Evolutionary conservation across 2,797 vertebrate genomes (phyloP), one percentile per base, ranked within the genome.

Genomic region (Thalassophryne amazonica): DNA sequence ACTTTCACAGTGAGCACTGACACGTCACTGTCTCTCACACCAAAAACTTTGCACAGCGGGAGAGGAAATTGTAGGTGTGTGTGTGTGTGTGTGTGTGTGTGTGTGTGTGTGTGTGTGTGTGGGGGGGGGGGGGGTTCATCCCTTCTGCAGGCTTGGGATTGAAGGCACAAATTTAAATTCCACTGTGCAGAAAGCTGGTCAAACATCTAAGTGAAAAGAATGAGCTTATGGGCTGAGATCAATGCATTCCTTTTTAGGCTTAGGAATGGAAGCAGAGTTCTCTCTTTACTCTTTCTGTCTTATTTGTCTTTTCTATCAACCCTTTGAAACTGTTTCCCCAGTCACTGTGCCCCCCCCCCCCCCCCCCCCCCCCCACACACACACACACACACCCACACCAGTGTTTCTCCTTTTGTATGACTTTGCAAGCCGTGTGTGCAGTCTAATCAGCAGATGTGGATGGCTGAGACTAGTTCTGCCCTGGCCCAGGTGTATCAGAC

Each of bases 81-180:
- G 6, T 23, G 6, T 24, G 1, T 14, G 3, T 42, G 14, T 33
- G 3, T 20, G 1, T 25, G 6, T 25, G 20, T 36, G 9, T 30
- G 3, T 20, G 11, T 15, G 3, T 10, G 5, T 9, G 17, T 4
- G 7, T 30, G 11, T 37, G 8, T 2, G 13, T 8, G 6, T 12
- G 14, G 13, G 7, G 12, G 18, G 13, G 17, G 13, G 8, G 10
- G 11, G 32, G 9, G 31, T 15, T 51, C 32, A 49, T 39, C 10
- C 2, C 3, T 24, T 30, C 23, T 55, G 37, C 53, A 34, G 69
- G 30, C 7, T 21, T 51, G 19, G 13, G 21, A 52, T 7, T 24
- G 12, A 41, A 33, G 51, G 12, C 36, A 40, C 32, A 54, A 1
- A 52, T 63, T 55, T 20, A 27, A 46, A 48, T 56, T 40, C 57